These are phyloP conservation scores for Arremon brunneinucha DNA, from an alignment of 2,797 vertebrate genomes.

Conservation along the genomic window DNA sequence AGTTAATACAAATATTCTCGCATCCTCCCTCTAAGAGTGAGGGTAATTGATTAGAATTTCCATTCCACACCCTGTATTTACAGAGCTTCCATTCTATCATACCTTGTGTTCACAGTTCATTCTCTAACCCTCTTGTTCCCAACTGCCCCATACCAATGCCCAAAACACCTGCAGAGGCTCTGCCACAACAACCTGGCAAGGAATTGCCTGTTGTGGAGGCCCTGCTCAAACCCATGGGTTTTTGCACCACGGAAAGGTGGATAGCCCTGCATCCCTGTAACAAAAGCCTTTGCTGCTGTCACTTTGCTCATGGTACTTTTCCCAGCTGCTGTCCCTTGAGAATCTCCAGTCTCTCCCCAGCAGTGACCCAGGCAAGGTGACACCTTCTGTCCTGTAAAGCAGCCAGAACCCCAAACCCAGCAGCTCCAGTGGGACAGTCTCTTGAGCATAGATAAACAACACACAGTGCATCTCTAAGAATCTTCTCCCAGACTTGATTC, in stretches of 20 bases:
- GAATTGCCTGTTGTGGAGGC: rapidly evolving
- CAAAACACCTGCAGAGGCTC: neutral
- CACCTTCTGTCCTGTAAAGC: neutral
- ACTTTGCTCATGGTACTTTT: neutral
- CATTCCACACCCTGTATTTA: too few relatives aligned
- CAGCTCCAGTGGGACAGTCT: neutral
- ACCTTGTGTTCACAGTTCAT: neutral
- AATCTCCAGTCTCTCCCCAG: neutral
- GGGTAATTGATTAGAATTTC: neutral
- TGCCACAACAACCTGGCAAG: neutral
- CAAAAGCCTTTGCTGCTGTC: neutral
- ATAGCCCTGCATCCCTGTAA: neutral
- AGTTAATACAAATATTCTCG: neutral
- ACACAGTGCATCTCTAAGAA: neutral
- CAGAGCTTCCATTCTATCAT: neutral
- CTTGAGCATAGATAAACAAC: neutral
- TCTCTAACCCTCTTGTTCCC: neutral
- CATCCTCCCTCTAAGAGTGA: neutral
- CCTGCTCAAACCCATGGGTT: neutral
- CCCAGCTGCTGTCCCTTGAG: neutral
- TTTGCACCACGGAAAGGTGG: neutral
- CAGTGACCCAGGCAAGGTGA: neutral
- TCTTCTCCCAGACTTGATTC: neutral
- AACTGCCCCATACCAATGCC: rapidly evolving
- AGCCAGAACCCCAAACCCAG: neutral